These are phyloP conservation scores for Aethina tumida DNA, from an alignment of 1,140 invertebrate genomes.

Conservation along the genomic window DNA sequence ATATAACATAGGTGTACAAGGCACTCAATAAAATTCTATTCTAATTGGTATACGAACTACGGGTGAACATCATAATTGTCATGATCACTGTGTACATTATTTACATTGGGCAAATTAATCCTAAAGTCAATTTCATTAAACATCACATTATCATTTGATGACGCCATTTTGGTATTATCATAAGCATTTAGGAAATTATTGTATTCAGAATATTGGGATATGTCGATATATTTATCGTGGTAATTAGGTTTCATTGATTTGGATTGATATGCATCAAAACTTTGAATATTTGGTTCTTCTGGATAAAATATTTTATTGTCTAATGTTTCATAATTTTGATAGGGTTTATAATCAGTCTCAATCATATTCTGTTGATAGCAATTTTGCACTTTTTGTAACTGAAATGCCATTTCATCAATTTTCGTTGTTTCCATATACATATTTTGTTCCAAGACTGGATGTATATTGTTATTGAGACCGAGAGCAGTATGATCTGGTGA, in stretches of 20 bases:
- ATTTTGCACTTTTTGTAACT: conserved; percentile 2
- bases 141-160: conserved; percentile 17
- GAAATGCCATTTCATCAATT: conserved; percentile 11
- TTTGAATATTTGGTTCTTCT: conserved; percentile 15
- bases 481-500: conserved; percentile 26
- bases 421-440: conserved; percentile 15
- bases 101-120: conserved; percentile 17
- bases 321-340: conserved; percentile 10
- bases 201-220: conserved; percentile 27
- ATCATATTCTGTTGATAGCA: conserved; percentile 13
- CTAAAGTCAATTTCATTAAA: conserved; percentile 29
- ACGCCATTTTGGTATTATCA: conserved; percentile 21
- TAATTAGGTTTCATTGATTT: conserved; percentile 18
- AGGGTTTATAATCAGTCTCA: conserved; percentile 13
- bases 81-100: conserved; percentile 16
- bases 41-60: conserved; percentile 8
- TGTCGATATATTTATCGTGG: conserved; percentile 25
- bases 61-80: conserved; percentile 21
- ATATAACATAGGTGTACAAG: conserved; percentile 15
- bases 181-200: conserved; percentile 24
- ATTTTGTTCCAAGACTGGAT: conserved; percentile 14
- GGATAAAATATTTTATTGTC: conserved; percentile 17
- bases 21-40: conserved; percentile 16
- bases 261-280: conserved; percentile 18
- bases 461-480: conserved; percentile 22